A percentile compares a stretch with the other conserved stretches of the same genome.
These are phyloP conservation scores for Berghia stephanieae DNA, from an alignment of 1,140 invertebrate genomes.

Conservation along the genomic window DNA sequence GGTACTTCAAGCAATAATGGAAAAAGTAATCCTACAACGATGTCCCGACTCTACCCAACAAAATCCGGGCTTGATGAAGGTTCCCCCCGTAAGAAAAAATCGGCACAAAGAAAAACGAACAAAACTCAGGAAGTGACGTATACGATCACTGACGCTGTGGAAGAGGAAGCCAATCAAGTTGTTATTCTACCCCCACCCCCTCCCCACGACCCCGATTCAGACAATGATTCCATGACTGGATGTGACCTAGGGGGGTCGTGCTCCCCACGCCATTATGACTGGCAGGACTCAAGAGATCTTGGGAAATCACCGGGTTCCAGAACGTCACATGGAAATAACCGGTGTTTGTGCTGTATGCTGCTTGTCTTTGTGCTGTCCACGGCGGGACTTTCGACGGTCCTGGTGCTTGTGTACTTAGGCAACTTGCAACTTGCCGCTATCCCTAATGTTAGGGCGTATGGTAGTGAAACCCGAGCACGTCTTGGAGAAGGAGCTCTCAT, in stretches of 20 bases:
- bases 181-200: constrained; percentile 27
- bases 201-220: constrained; percentile 26
- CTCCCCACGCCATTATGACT: constrained; percentile 22
- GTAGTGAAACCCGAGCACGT: not conserved
- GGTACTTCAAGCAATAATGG: constrained; percentile 16
- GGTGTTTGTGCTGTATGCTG: constrained; percentile 29
- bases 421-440: constrained; percentile 20
- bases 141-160: constrained; percentile 18
- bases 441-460: not conserved
- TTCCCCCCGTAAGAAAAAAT: too few species aligned
- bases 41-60: not conserved
- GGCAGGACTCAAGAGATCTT: constrained; percentile 19
- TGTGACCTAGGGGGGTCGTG: constrained; percentile 28
- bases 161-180: constrained; percentile 21
- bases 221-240: constrained; percentile 21
- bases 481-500: constrained; percentile 22
- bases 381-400: constrained; percentile 10
- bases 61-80: not conserved
- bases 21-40: not conserved
- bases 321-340: constrained; percentile 18
- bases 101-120: too few species aligned
- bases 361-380: constrained; percentile 28
- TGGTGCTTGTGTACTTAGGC: constrained; percentile 27
- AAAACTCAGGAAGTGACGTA: constrained; percentile 20
- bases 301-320: constrained; percentile 21